Base-by-base conservation (phyloP, 2,113 vertebrate genomes). In the Dendropsophus ebraccatus region DNA sequence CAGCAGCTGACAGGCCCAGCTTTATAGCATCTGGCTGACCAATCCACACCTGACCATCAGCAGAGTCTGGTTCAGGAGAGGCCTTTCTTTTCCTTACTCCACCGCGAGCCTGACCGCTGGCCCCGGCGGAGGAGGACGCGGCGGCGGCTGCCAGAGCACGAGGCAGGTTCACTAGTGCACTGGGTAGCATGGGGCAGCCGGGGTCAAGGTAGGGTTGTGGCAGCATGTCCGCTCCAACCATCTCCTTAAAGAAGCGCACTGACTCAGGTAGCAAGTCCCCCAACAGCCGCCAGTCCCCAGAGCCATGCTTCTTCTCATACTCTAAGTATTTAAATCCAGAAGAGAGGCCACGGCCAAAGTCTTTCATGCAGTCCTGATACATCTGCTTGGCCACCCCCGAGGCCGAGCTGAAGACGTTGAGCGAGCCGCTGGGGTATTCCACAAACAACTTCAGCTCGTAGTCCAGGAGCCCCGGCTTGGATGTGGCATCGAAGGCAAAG, bases 351-450 rank as follows among this genome's bases (percentile, higher is more conserved):
- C 97, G 91, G 73, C 97, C 97, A 58, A 96, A 95, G 92, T 99
- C 97, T 91, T 98, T 99, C 97, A 98, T 97, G 89, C 97, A 99
- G 95, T 99, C 97, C 90, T 98, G 97, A 90, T 99, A 98, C 97
- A 99, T 99, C 92, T 99, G 97, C 88, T 96, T 97, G 87, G 97
- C 97, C 81, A 97, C 97, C 0, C 97, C 97, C 0, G 97, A 98
- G 5, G 97, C 97, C 83, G 96, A 97, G 89, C 97, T 97, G 91
- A 98, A 99, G 81, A 99, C 97, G 23, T 92, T 96, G 70, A 97
- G 97, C 1, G 97, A 98, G 78, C 97, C 97, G 21, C 95, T 96
- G 74, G 97, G 97, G 72, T 98, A 99, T 89, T 99, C 97, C 30
- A 98, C 95, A 89, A 97, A 99, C 79, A 99, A 94, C 90, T 97